A percentile compares a stretch with the other conserved stretches of the same genome.
phyloP scores from a whole-genome alignment of 2,113 vertebrate species.

The Lycocorax pyrrhopterus region DNA sequence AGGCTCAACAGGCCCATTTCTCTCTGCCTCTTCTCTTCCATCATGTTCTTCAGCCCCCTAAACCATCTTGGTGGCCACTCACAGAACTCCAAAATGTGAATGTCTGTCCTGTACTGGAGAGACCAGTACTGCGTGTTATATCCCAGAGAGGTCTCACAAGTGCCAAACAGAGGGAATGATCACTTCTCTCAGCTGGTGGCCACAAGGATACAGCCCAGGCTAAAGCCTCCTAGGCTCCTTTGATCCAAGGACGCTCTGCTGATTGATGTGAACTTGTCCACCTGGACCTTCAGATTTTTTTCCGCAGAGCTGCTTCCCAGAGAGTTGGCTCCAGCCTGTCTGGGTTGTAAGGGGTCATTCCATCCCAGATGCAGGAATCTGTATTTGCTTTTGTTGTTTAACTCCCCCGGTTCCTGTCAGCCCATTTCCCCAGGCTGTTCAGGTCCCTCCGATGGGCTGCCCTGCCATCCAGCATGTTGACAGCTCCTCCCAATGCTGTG shows the following conservation, averaged over 20 bases:
- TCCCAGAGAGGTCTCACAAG: background rate
- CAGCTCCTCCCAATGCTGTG: background rate
- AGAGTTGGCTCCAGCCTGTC: background rate
- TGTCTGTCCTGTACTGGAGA: background rate
- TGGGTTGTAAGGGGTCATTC: background rate
- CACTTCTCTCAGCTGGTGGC: background rate
- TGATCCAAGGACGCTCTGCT: background rate
- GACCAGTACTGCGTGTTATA: background rate
- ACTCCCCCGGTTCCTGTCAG: background rate
- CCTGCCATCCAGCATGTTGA: background rate
- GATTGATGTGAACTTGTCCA: background rate
- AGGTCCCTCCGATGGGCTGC: background rate
- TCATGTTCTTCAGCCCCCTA: background rate
- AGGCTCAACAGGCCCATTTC: background rate
- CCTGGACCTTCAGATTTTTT: background rate
- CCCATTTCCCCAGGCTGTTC: background rate
- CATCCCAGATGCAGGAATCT: background rate
- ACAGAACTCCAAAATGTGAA: background rate
- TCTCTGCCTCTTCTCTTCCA: background rate
- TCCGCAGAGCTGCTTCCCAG: background rate
- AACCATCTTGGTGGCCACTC: background rate
- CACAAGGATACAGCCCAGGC: background rate
- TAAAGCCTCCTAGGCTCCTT: background rate
- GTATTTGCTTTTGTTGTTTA: background rate
- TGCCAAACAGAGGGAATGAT: background rate